Evolutionary conservation across 2,888 invertebrate species (phyloP), one percentile per base, ranked within the genome.

Genomic region (Gryllus longicercus): DNA sequence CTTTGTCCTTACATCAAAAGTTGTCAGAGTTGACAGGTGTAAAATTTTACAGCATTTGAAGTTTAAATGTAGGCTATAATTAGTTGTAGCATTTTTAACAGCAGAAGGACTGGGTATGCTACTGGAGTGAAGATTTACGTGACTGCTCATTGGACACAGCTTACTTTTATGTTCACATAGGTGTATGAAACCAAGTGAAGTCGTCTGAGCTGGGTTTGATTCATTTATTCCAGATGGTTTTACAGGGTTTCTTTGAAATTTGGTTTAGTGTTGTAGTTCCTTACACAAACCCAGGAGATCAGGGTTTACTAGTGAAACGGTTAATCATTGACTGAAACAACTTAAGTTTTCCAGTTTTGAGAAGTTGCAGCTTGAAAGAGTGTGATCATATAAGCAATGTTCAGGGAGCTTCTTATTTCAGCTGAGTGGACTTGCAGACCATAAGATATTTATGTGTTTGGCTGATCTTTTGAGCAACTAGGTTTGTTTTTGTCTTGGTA

Each of bases 341-440:
- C 38, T 25, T 25, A 25, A 2, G 38, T 38, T 38, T 8, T 38
- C 38, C n/a, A 63, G 63, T 12, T 63, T 63, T 63, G 63, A 63
- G 16, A 63, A 63, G 63, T 63, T 63, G 63, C n/a, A 63, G 63
- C n/a, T 18, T 63, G 63, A 63, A 63, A 38, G 38, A 38, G 38
- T 38, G 38, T 63, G 63, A n/a, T 63, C n/a, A 63, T 63, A 63
- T 18, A 63, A 63, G 63, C 63, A 63, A 63, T 63, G n/a, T 63
- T 63, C 63, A 63, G 63, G 63, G 63, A 63, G 63, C 63, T 63
- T 63, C 63, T 63, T 63, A 63, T 63, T 63, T 63, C 63, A 63
- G 63, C 63, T 63, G 63, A 63, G 63, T 63, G n/a, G 63, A 63
- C 14, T n/a, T 63, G 63, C 63, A 63, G 63, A 63, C 63, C 14